Percentiles rank a stretch among this genome's conserved stretches.
Conservation (phyloP, 2,797 vertebrate species). For the Notolabrus celidotus region DNA sequence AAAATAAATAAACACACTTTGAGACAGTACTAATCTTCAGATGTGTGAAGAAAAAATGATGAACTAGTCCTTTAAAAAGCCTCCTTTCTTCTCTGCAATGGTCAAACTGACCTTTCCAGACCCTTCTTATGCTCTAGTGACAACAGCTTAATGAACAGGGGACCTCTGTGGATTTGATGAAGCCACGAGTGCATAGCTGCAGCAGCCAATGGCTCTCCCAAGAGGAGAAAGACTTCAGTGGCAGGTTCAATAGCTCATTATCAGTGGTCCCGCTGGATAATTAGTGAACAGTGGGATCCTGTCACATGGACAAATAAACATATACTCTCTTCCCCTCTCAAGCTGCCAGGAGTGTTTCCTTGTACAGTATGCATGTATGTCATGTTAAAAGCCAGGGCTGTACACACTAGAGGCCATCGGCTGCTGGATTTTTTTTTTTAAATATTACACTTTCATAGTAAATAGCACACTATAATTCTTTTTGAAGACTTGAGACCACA, state of each 20-base stretch:
- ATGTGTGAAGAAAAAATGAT: conserved; percentile 35
- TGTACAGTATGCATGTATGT: conserved; percentile 1
- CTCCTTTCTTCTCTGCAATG: conserved; percentile 50
- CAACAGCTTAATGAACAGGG: conserved; percentile 75
- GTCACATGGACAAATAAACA: conserved; percentile 82
- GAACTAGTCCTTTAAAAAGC: conserved; percentile 41
- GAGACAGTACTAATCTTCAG: conserved; percentile 25
- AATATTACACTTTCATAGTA: background rate
- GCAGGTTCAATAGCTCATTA: conserved; percentile 87
- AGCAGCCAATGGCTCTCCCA: conserved; percentile 76
- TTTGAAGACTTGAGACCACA: background rate
- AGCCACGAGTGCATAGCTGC: conserved; percentile 57
- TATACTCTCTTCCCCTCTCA: conserved; percentile 51
- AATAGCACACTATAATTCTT: background rate
- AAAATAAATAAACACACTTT: conserved; percentile 3
- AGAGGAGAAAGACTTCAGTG: conserved; percentile 69
- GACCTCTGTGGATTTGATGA: conserved; percentile 75
- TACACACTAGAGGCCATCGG: background rate
- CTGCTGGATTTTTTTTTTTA: background rate
- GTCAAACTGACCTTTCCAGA: conserved; percentile 79
- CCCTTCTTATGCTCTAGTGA: conserved; percentile 66
- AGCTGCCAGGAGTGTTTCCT: conserved; percentile 29
- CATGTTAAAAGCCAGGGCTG: background rate
- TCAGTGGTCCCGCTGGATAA: conserved; percentile 82
- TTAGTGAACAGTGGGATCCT: conserved; percentile 82